Percentiles rank a stretch among this genome's conserved stretches.
Conservation (phyloP, 2,888 invertebrate genomes). For the Odontomyia ornata region DNA sequence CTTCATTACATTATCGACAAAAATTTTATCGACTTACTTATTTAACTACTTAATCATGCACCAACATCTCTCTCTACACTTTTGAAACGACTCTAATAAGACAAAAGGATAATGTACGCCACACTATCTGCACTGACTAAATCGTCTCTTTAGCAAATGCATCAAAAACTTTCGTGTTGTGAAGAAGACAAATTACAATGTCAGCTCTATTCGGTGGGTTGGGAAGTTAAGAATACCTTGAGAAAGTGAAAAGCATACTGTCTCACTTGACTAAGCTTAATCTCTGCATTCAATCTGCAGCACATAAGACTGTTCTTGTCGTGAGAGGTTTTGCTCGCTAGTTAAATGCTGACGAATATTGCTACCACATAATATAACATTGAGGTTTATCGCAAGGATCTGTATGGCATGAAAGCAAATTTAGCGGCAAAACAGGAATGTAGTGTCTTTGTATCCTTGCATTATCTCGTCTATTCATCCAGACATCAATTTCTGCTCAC, state of each 20-base stretch:
- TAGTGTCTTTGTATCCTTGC: background rate
- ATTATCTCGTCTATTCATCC: background rate
- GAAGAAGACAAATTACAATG: background rate
- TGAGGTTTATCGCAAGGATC: slow-evolving; percentile 11
- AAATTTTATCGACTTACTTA: too few relatives aligned
- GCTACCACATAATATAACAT: too few relatives aligned
- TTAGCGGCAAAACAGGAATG: background rate
- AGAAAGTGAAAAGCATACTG: background rate
- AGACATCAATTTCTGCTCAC: background rate
- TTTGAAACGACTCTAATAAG: too few relatives aligned
- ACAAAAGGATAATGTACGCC: too few relatives aligned
- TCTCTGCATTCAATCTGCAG: background rate
- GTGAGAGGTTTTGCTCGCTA: too few relatives aligned
- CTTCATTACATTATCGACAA: too few relatives aligned
- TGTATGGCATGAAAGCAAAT: background rate
- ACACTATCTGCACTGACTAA: too few relatives aligned
- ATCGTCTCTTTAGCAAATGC: slow-evolving; percentile 15
- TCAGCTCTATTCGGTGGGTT: background rate
- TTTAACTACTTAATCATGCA: too few relatives aligned
- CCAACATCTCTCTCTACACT: too few relatives aligned
- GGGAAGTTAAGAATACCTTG: background rate
- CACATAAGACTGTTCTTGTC: background rate
- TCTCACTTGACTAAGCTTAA: background rate
- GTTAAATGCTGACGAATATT: too few relatives aligned
- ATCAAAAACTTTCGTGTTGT: slow-evolving; percentile 7